A percentile compares a stretch with the other conserved stretches of the same genome.
Conservation (phyloP, 2,113 vertebrate species). For the Pteronura brasiliensis region DNA sequence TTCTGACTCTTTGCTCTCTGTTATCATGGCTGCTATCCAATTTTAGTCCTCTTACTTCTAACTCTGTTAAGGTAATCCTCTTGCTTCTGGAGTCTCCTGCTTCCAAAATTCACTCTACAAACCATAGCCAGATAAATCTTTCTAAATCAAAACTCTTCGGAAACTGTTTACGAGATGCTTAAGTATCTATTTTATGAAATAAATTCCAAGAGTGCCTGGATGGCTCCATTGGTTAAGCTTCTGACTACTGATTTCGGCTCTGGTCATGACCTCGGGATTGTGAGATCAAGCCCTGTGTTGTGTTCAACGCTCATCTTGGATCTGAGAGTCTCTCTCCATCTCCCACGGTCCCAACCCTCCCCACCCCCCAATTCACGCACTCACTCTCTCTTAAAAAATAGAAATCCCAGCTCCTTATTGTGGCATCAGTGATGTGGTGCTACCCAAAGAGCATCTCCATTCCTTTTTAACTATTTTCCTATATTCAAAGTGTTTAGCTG, state of each 20-base stretch:
- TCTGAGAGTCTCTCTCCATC: not conserved
- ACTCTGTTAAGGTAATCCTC: not conserved
- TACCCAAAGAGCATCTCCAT: not conserved
- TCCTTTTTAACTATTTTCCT: not conserved
- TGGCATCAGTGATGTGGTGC: not conserved
- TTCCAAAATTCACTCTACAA: not conserved
- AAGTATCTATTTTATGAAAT: not conserved
- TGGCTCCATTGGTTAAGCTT: not conserved
- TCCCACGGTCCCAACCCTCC: not conserved
- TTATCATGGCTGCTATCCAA: not conserved
- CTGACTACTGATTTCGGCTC: not conserved
- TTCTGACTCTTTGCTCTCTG: not conserved
- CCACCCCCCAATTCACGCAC: not conserved
- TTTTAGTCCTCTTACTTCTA: not conserved
- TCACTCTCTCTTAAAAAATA: not conserved
- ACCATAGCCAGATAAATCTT: not conserved
- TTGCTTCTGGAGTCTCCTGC: not conserved
- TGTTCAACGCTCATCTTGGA: not conserved
- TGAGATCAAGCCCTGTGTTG: not conserved
- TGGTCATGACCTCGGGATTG: not conserved
- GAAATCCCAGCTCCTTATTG: not conserved
- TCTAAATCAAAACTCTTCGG: not conserved
- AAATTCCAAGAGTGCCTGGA: not conserved
- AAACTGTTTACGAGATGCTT: constrained; percentile 18
- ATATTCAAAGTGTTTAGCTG: not conserved